Conservation (phyloP, 2,113 vertebrate species). For the Benitochromis conjunctus region DNA sequence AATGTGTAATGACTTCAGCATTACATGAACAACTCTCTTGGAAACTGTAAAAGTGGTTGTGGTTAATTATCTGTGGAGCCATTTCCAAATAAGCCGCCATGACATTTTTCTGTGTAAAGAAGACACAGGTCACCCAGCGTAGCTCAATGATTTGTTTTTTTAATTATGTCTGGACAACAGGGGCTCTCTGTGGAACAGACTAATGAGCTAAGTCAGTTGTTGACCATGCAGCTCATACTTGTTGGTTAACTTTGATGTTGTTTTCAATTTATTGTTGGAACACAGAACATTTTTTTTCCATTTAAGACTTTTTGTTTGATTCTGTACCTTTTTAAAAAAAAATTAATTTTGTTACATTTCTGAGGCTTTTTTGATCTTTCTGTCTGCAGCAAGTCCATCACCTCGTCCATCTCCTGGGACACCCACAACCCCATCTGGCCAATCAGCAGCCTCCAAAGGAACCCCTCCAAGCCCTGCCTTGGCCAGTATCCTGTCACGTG, state of each 20-base stretch:
- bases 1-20: background rate
- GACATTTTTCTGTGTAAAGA: background rate
- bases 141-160: background rate
- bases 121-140: background rate
- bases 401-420: constrained; percentile 85
- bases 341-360: background rate
- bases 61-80: background rate
- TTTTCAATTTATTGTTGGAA: background rate
- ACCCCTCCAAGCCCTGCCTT: constrained; percentile 74
- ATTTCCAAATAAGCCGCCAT: background rate
- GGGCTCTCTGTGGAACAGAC: background rate
- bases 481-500: constrained; percentile 93
- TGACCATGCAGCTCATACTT: background rate
- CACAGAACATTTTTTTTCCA: background rate
- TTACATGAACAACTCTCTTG: background rate
- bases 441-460: constrained; percentile 77
- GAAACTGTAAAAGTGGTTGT: background rate
- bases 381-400: constrained; percentile 81
- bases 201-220: background rate
- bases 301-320: background rate
- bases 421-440: constrained; percentile 81
- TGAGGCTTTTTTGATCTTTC: background rate
- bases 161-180: background rate
- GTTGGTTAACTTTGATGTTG: background rate
- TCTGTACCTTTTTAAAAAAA: background rate